Conservation (phyloP, 2,113 vertebrate genomes). For the Tympanuchus pallidicinctus region DNA sequence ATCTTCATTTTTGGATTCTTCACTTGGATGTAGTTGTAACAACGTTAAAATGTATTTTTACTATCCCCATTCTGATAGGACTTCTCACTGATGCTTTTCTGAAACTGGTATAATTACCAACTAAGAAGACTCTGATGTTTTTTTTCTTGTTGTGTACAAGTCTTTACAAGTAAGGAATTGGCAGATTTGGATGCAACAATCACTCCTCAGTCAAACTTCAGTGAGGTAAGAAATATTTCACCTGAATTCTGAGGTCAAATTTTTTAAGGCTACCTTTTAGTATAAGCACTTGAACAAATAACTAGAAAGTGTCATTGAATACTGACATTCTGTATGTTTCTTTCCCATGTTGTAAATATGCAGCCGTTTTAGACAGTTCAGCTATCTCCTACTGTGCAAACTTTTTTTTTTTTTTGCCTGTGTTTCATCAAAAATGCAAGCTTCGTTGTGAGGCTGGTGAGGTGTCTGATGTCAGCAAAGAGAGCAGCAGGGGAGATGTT, state of each 20-base stretch:
- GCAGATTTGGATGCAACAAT: background rate
- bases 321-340: background rate
- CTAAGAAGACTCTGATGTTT: background rate
- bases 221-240: background rate
- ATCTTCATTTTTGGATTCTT: background rate
- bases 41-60: background rate
- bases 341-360: background rate
- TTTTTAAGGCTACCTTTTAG: background rate
- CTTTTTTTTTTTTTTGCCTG: constrained; percentile 12
- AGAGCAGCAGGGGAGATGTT: constrained; percentile 50
- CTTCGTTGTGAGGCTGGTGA: constrained; percentile 35
- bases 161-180: background rate
- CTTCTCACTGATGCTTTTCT: background rate
- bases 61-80: background rate
- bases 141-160: background rate
- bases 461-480: constrained; percentile 36
- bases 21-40: background rate
- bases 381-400: background rate
- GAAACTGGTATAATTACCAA: background rate
- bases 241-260: background rate
- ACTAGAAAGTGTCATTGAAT: background rate
- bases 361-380: constrained; percentile 33
- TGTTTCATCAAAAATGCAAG: background rate
- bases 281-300: background rate
- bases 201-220: background rate